Base-by-base conservation (phyloP, 2,888 invertebrate species). In the Pammene fasciana region DNA sequence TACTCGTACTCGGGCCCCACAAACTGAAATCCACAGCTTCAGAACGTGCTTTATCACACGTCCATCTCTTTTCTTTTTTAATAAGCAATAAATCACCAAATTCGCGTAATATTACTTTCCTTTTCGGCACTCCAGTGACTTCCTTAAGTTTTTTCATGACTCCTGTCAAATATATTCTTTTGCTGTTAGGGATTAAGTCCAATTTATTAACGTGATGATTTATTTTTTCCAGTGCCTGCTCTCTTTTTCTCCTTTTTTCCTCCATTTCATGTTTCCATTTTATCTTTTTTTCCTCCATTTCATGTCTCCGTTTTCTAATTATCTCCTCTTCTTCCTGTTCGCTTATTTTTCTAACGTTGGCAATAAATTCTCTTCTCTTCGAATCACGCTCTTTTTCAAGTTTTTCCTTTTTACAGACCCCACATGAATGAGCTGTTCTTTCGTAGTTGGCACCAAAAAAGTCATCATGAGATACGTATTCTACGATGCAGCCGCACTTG, bases 21-120 rank as follows among this genome's bases (percentile, higher is more conserved):
- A 52, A 26, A 13, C 13, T 52, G 13, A 52, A 52, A 26, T 52
- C 52, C 26, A 52, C 26, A 52, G 26, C 52, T 26, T 52, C 52
- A 11, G 52, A 52, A 5, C 52, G 52, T 5, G 18, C 26, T 26
- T 11, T 52, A 52, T 52, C 52, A 26, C 52, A 52, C 52, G 11
- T 52, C 52, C 52, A 52, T 2, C 26, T 52, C 4, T 26, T 52
- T 8, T 52, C 18, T 26, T 52, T 52, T 13, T 11, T 52, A 10
- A 52, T 52, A 10, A 52, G 10, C 13, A 52, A 26, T 5, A 52
- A 11, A 0, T 52, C 52, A 4, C 26, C 26, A 13, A 52, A 52
- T 26, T 26, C 26, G 6, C 52, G 26, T 11, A 52, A 5, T 5
- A 52, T 26, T 11, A 26, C 26, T 52, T 52, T 18, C 26, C 18